Percentiles rank a stretch among this genome's conserved stretches.
These are phyloP conservation scores for Apamea epomidion DNA, from an alignment of 2,888 invertebrate species.

Conservation along the genomic window DNA sequence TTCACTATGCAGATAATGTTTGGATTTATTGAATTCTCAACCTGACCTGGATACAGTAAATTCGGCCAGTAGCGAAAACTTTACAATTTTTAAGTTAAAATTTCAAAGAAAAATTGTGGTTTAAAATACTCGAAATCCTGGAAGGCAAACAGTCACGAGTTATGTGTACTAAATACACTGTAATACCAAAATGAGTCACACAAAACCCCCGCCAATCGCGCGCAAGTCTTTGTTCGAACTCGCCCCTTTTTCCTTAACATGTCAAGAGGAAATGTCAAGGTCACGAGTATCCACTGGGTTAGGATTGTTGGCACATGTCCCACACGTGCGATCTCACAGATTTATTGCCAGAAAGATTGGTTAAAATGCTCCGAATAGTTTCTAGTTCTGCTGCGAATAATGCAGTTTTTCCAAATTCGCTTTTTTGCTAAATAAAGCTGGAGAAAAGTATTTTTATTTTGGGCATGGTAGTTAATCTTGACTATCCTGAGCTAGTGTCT, in stretches of 20 bases:
- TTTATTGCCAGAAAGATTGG: conserved; percentile 29
- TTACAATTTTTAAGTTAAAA: background rate
- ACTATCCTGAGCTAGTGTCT: background rate
- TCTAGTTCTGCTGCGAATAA: background rate
- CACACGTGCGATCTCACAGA: conserved; percentile 29
- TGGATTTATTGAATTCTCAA: conserved; percentile 25
- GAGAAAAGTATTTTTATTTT: background rate
- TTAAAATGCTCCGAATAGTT: conserved; percentile 4
- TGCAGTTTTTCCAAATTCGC: background rate
- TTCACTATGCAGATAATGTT: conserved; percentile 32
- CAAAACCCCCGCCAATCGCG: background rate
- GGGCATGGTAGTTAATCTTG: conserved; percentile 10
- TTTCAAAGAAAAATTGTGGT: background rate
- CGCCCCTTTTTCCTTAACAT: conserved; percentile 35
- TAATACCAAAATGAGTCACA: conserved; percentile 18
- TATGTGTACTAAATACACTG: background rate
- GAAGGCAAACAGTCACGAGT: background rate
- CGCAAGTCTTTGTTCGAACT: conserved; percentile 27
- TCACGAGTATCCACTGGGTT: conserved; percentile 20
- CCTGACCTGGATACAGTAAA: conserved; percentile 7
- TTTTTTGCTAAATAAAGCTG: background rate
- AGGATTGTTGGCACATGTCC: conserved; percentile 45
- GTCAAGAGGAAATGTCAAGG: conserved; percentile 55
- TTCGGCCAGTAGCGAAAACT: background rate
- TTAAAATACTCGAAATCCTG: background rate